phyloP scores from a whole-genome alignment of 2,113 vertebrate genomes.

The Dryoscopus gambensis region DNA sequence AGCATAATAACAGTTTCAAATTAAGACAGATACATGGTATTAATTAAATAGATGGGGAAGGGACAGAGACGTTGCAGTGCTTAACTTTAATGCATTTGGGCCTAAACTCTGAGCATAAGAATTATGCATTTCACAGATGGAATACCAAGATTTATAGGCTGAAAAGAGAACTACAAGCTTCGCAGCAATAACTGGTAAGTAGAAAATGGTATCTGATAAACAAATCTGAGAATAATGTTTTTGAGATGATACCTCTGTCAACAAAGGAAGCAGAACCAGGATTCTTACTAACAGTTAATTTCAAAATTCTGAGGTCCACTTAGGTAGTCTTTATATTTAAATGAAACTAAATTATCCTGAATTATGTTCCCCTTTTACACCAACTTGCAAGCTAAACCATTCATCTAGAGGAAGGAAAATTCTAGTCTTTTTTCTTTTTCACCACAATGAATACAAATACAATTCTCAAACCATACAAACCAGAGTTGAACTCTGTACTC shows the following conservation, averaged over 20 bases:
- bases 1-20: neutral
- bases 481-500: neutral
- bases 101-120: neutral
- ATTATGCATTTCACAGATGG: neutral
- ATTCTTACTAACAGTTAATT: neutral
- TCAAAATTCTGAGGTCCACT: neutral
- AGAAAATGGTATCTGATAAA: neutral
- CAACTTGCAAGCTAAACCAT: neutral
- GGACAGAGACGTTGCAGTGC: neutral
- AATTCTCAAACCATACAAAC: neutral
- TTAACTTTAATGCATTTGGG: neutral
- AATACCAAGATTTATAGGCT: neutral
- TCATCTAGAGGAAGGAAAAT: neutral
- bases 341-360: neutral
- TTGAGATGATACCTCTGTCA: neutral
- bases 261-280: neutral
- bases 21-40: neutral
- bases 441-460: neutral
- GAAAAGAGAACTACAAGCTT: neutral
- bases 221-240: neutral
- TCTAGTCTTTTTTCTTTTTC: neutral
- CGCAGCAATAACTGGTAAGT: neutral
- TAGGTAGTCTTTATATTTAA: neutral
- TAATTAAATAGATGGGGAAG: neutral
- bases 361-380: neutral